Base-by-base conservation (phyloP, 2,797 vertebrate genomes). In the Ceryle rudis region DNA sequence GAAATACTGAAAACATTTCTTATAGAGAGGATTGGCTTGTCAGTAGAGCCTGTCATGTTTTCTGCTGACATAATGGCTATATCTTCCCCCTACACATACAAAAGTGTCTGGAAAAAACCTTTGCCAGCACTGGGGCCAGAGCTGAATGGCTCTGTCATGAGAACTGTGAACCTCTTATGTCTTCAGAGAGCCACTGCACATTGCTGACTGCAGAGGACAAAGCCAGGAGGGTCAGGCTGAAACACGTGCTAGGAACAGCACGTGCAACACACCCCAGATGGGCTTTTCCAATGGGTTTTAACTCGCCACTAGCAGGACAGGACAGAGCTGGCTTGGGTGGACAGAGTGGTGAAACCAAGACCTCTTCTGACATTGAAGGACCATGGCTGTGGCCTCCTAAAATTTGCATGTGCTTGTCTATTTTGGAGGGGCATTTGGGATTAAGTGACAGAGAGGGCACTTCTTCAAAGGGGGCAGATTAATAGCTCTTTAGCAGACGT, bases 401-500 rank as follows among this genome's bases (percentile, higher is more conserved):
- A 81, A 37, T 17, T 65, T 65, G 31, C 64, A 74, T 80, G 55
- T 28, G 73, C 52, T 74, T 54, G 44, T 51, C 75, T 61, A 0
- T 84, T 92, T 87, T 26, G 33, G 67, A 87, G 66, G 57, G 57
- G 62, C 47, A 39, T 80, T 95, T 89, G 31, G 90, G 71, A 77
- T 84, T 46, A 49, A 71, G 74, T 84, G 49, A 93, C 87, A 91
- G 87, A 88, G 70, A 86, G 57, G 47, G 44, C 54, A 79, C 83
- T 61, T 85, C 86, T 95, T 93, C 86, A 77, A 70, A 94, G 60
- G 41, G 49, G 41, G 31, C 72, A 85, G 81, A 94, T 93, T 86
- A 95, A 92, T 95, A 91, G 86, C 69, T 92, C 77, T 93, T 93
- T 85, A 96, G 92, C 81, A 91, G 86, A 57, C 2, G 4, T 61